A percentile compares a stretch with the other conserved stretches of the same genome.
These are phyloP conservation scores for Onychostoma macrolepis DNA, from an alignment of 2,113 vertebrate genomes.

Conservation along the genomic window DNA sequence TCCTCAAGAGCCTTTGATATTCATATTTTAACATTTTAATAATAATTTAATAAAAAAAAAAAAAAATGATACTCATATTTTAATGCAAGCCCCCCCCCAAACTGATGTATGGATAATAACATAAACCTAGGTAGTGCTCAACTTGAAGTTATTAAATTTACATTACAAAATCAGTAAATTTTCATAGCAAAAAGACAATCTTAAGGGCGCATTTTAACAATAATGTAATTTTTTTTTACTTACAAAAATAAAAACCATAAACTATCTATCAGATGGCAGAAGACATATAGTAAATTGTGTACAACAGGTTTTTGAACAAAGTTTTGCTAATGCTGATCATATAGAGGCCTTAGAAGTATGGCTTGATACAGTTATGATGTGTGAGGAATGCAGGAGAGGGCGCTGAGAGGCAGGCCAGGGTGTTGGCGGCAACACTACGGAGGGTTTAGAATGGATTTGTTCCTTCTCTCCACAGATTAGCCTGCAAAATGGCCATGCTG, in stretches of 20 bases:
- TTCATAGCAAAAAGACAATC: not conserved
- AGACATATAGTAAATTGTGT: not conserved
- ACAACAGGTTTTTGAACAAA: not conserved
- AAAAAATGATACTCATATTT: too few species aligned
- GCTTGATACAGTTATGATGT: not conserved
- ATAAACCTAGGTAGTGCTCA: not conserved
- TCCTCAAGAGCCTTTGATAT: too few species aligned
- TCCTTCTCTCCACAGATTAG: constrained; percentile 43
- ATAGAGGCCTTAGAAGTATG: not conserved
- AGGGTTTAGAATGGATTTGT: constrained; percentile 42
- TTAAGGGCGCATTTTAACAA: not conserved
- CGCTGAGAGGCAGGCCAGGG: constrained; percentile 33
- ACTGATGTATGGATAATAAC: too few species aligned
- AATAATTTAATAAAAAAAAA: too few species aligned
- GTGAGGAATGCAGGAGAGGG: constrained; percentile 26
- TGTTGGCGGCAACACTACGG: constrained; percentile 9
- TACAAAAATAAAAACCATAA: not conserved
- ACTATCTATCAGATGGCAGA: not conserved
- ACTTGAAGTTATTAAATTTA: not conserved
- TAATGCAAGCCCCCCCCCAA: too few species aligned
- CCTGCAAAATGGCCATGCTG: constrained; percentile 42
- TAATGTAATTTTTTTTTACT: not conserved
- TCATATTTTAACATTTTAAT: too few species aligned
- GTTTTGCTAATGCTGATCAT: not conserved
- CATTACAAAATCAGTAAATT: too few species aligned